Evolutionary conservation across 2,797 vertebrate species (phyloP), one percentile per base, ranked within the genome.

Genomic region (Sebastes alutus): DNA sequence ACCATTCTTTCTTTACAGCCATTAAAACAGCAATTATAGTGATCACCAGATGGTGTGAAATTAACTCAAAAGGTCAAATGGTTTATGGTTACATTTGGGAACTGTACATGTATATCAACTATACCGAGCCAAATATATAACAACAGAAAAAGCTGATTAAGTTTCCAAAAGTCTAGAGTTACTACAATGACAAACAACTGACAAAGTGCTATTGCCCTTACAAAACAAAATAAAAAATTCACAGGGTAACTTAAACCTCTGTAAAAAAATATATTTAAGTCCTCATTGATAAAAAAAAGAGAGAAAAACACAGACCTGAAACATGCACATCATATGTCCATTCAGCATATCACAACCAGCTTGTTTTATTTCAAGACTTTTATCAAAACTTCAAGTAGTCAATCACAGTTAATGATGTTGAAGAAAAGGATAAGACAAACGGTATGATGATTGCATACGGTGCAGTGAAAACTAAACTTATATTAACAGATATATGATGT

Each of bases 341-440:
- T 69, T 63, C 32, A 83, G 67, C 56, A 81, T 20, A 23, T 70
- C 16, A 58, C 52, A 60, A 52, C 18, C 60, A 54, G 32, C 55
- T 54, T 33, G 14, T 69, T 82, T 65, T 49, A 46, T 56, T 62
- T 72, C 55, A 38, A 59, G 35, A 75, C 30, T 79, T 86, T 55
- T 54, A 56, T 66, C 73, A 81, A 86, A 84, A 82, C 20, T 81
- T 91, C 78, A 92, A 90, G 84, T 88, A 86, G 66, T 75, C 29
- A 25, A n/a, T 80, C 46, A 62, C 33, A 83, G 46, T 71, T 69
- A 64, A 62, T 49, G 16, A 56, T 60, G 66, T 30, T 52, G 18
- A 80, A 63, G 9, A 68, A 29, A n/a, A 52, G 18, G 35, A 74
- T 70, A 79, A 86, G 69, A 81, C 42, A 73, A 82, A 78, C 65